A percentile compares a stretch with the other conserved stretches of the same genome.
These are phyloP conservation scores for Seriola rivoliana DNA, from an alignment of 2,113 vertebrate genomes.

Conservation along the genomic window DNA sequence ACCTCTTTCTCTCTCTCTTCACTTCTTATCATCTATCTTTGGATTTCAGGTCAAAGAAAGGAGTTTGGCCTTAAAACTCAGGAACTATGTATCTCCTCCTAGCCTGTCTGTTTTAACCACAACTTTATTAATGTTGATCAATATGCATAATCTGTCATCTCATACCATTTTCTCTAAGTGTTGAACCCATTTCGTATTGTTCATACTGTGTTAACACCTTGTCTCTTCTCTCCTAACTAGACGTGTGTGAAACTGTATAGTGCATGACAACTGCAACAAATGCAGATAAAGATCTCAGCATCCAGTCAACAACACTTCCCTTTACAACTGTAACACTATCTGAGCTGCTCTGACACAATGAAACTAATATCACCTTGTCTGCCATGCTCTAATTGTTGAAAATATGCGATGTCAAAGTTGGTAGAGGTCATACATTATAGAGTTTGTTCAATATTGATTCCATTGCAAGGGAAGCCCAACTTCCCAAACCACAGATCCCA, in stretches of 20 bases:
- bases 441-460: background rate
- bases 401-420: background rate
- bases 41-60: conserved; percentile 60
- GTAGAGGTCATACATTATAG: background rate
- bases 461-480: background rate
- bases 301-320: background rate
- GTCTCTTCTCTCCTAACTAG: background rate
- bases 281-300: background rate
- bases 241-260: background rate
- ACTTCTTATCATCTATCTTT: conserved; percentile 38
- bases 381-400: background rate
- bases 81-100: background rate
- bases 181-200: background rate
- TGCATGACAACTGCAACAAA: background rate
- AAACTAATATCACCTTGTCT: too few relatives aligned
- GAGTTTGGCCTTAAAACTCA: conserved; percentile 36
- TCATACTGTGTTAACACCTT: background rate
- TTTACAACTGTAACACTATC: too few relatives aligned
- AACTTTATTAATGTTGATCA: background rate
- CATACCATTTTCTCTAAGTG: background rate
- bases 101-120: background rate
- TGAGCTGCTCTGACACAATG: background rate
- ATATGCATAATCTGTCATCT: background rate
- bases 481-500: background rate
- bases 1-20: background rate